phyloP scores from a whole-genome alignment of 2,797 vertebrate species.

The Fistularia commersonii region DNA sequence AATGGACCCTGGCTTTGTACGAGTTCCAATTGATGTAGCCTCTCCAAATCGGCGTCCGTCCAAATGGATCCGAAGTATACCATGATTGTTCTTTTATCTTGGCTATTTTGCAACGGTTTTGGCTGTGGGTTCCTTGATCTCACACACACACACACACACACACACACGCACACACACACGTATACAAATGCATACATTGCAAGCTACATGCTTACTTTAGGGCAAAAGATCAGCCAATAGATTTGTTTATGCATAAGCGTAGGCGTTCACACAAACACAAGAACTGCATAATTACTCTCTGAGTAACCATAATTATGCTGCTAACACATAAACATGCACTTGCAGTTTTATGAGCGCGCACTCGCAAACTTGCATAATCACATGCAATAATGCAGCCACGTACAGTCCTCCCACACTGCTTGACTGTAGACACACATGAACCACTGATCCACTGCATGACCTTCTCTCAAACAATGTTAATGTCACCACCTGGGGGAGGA shows the following conservation, averaged over 20 bases:
- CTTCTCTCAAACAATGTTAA: constrained; percentile 68
- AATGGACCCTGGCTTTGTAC: constrained; percentile 48
- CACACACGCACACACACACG: too few relatives aligned
- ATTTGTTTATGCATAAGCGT: constrained; percentile 41
- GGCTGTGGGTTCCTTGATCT: constrained; percentile 30
- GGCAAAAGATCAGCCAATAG: constrained; percentile 22
- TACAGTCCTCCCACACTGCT: constrained; percentile 27
- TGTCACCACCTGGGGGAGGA: constrained; percentile 64
- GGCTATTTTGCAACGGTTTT: constrained; percentile 35
- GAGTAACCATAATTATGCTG: constrained; percentile 38
- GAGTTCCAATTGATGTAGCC: constrained; percentile 38
- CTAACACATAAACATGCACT: constrained; percentile 24
- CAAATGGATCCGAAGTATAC: constrained; percentile 34
- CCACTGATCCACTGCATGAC: constrained; percentile 63
- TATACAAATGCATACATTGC: constrained; percentile 1
- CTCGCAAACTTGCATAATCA: constrained; percentile 32
- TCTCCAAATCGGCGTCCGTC: constrained; percentile 41
- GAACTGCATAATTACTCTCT: constrained; percentile 40
- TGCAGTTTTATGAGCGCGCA: constrained; percentile 14
- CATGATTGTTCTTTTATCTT: constrained; percentile 40
- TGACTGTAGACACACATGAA: constrained; percentile 20
- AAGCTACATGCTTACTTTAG: constrained; percentile 25
- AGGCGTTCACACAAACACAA: constrained; percentile 46
- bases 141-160: constrained; percentile 13
- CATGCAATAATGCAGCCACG: constrained; percentile 5